Percentiles rank a stretch among this genome's conserved stretches.
These are phyloP conservation scores for Jaculus jaculus DNA, from an alignment of 2,113 vertebrate species.

Conservation along the genomic window DNA sequence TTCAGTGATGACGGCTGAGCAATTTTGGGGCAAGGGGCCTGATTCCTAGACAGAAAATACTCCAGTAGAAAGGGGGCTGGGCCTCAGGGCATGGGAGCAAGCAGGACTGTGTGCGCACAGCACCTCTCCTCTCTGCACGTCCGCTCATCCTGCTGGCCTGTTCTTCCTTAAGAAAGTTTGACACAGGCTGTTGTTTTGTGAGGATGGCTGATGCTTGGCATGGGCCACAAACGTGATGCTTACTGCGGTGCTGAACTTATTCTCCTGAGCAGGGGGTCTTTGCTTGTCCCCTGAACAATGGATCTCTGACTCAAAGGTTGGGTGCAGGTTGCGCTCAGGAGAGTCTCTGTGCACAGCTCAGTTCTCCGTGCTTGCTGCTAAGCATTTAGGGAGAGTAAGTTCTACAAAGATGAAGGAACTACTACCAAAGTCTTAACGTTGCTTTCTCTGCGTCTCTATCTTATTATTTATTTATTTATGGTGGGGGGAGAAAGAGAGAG, in stretches of 20 bases:
- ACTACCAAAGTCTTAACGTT: neutral
- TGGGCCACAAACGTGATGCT: too few species aligned
- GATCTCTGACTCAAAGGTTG: neutral
- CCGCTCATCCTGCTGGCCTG: neutral
- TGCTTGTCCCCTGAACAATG: neutral
- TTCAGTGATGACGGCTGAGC: neutral
- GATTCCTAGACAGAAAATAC: neutral
- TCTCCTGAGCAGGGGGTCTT: neutral
- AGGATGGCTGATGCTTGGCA: neutral
- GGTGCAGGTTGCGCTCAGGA: neutral
- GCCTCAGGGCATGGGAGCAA: too few species aligned
- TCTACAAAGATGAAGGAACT: neutral
- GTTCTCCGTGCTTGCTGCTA: neutral
- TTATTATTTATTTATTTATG: too few species aligned
- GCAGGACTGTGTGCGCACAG: fast-evolving
- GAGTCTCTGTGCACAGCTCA: fast-evolving
- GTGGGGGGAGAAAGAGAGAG: too few species aligned
- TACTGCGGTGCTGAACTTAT: neutral
- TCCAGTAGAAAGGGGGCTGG: neutral
- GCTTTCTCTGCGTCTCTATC: neutral
- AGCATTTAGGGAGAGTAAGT: neutral
- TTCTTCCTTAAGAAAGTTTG: neutral
- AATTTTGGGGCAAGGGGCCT: neutral
- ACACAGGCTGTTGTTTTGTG: neutral
- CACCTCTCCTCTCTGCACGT: neutral